Conservation (phyloP, 2,888 invertebrate species). For the Ephialtes manifestator region DNA sequence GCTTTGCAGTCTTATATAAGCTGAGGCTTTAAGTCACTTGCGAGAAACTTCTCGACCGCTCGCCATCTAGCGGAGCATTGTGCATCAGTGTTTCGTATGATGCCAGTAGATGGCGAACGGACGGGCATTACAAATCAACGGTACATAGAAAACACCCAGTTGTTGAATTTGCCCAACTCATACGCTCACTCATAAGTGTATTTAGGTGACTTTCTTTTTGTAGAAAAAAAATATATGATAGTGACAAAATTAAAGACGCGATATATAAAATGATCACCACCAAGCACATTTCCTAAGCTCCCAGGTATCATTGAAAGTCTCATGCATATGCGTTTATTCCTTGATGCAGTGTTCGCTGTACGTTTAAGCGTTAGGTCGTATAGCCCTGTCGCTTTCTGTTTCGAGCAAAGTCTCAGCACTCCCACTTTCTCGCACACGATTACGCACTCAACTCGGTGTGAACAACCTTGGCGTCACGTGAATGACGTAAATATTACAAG, state of each 20-base stretch:
- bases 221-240: background rate
- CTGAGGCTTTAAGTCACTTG: too few species aligned
- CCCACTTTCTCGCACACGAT: slow-evolving; percentile 56
- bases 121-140: too few species aligned
- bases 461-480: slow-evolving; percentile 80
- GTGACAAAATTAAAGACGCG: slow-evolving; percentile 5
- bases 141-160: too few species aligned
- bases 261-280: slow-evolving; percentile 26
- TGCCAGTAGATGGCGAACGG: too few species aligned
- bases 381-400: slow-evolving; percentile 42
- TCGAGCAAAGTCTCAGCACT: slow-evolving; percentile 26
- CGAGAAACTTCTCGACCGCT: too few species aligned
- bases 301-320: slow-evolving; percentile 67
- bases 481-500: slow-evolving; percentile 82
- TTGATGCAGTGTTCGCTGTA: slow-evolving; percentile 2
- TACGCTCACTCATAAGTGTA: too few species aligned
- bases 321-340: slow-evolving; percentile 55
- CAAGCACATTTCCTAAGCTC: slow-evolving; percentile 42
- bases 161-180: too few species aligned
- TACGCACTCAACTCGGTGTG: slow-evolving; percentile 73
- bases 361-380: slow-evolving; percentile 11
- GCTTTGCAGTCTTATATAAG: too few species aligned
- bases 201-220: too few species aligned
- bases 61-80: too few species aligned
- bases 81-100: too few species aligned